phyloP scores from a whole-genome alignment of 2,888 invertebrate genomes.

The Sialis fuliginosa region DNA sequence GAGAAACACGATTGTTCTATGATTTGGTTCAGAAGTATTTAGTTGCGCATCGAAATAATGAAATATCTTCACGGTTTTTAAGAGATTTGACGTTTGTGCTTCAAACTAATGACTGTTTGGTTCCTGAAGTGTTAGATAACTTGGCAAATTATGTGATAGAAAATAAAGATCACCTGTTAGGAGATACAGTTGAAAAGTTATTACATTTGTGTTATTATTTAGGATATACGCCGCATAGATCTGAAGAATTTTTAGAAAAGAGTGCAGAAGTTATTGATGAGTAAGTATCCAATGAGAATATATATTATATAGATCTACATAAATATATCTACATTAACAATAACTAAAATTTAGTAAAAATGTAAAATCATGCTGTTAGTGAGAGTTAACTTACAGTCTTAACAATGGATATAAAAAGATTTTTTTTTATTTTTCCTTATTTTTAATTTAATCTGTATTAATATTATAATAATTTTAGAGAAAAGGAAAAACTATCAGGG shows the following conservation, averaged over 20 bases:
- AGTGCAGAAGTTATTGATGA: constrained; percentile 26
- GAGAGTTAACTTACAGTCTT: too few relatives aligned
- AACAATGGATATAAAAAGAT: too few relatives aligned
- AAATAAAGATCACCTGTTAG: constrained; percentile 25
- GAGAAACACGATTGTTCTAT: constrained; percentile 20
- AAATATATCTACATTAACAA: too few relatives aligned
- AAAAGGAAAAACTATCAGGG: constrained; percentile 33
- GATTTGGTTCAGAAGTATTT: constrained; percentile 22
- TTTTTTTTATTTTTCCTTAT: background rate
- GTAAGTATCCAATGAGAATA: constrained; percentile 16
- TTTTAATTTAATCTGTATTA: constrained; percentile 1
- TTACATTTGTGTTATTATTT: constrained; percentile 29
- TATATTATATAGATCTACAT: background rate
- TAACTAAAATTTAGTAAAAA: too few relatives aligned
- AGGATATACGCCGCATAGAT: constrained; percentile 28
- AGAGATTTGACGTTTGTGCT: constrained; percentile 27
- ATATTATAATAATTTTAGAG: constrained; percentile 25
- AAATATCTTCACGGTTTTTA: constrained; percentile 27
- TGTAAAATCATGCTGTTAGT: too few relatives aligned
- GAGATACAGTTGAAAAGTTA: constrained; percentile 31
- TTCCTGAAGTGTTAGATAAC: constrained; percentile 28
- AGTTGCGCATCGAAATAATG: constrained; percentile 13
- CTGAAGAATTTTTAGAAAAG: constrained; percentile 21
- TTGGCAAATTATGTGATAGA: constrained; percentile 27
- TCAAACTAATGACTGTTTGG: constrained; percentile 21